Evolutionary conservation across 2,888 invertebrate genomes (phyloP), one percentile per base, ranked within the genome.

Genomic region (Temnothorax rugatulus): DNA sequence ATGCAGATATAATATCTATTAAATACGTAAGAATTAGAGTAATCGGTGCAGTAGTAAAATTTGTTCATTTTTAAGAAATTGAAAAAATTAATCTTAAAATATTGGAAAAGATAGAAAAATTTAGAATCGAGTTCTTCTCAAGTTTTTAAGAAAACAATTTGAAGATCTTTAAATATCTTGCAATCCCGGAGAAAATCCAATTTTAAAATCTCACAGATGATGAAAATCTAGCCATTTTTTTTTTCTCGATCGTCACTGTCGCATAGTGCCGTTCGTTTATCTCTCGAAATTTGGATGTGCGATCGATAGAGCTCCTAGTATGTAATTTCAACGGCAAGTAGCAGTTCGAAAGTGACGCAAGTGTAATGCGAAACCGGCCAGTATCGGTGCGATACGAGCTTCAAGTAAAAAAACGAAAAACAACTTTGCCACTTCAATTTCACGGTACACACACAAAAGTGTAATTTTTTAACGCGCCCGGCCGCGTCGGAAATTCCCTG

Each of bases 391-490:
- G 59, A 81, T 41, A 47, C 21, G 59, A 81, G 34, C 25, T 8
- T 11, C 38, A 59, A 73, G 71, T 71, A 57, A 79, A 79, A 71
- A 71, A 81, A 44, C 44, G 34, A 34, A 73, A 73, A 81, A 81
- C 57, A 44, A 71, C 15, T 57, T 71, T 50, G 47, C 73, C 47
- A 73, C 73, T 59, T 81, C 59, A 73, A 81, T 81, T 73, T 73
- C 73, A 73, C 79, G 79, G 71, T 47, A 73, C 47, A 47, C 71
- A 79, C 34, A 59, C 44, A 59, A 73, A 38, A 73, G 79, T 38
- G 73, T 81, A 81, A 81, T 81, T 81, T 81, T 81, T 81, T 73
- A 47, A 81, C 71, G 15, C 69, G 69, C 54, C 54, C 69, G 29
- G 41, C 38, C 73, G 79, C 47, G 57, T 38, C 34, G 47, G 73